Evolutionary conservation across 2,888 invertebrate genomes (phyloP).

Genomic region (Brachynemurus nebulosus): DNA sequence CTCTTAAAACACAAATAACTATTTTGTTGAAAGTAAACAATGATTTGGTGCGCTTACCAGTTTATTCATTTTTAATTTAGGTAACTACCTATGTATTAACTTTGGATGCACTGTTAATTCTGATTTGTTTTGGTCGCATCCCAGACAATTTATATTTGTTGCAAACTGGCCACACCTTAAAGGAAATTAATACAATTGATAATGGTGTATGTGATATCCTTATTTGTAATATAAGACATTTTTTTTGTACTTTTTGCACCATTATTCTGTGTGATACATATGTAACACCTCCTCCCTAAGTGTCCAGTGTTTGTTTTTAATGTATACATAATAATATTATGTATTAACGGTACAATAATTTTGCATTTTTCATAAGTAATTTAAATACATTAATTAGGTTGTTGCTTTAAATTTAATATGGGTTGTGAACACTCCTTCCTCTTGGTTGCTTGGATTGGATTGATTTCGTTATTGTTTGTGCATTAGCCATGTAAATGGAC

Average conservation of each 20-base stretch:
- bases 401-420: not conserved
- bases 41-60: too few relatives aligned
- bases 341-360: not conserved
- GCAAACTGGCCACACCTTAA: not conserved
- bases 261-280: too few relatives aligned
- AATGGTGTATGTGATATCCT: too few relatives aligned
- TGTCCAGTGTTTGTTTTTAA: not conserved
- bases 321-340: too few relatives aligned
- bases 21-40: too few relatives aligned
- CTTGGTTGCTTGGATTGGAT: not conserved
- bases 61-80: too few relatives aligned
- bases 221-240: too few relatives aligned
- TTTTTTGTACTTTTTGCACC: too few relatives aligned
- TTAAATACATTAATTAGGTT: not conserved
- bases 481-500: not conserved
- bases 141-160: not conserved
- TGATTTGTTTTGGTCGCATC: not conserved
- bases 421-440: not conserved
- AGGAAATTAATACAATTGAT: not conserved
- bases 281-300: not conserved
- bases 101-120: not conserved
- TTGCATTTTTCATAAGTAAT: conserved; percentile 2
- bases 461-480: not conserved
- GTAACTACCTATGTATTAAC: too few relatives aligned
- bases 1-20: too few relatives aligned